A percentile compares a stretch with the other conserved stretches of the same genome.
Evolutionary conservation across 2,888 invertebrate genomes (phyloP).

Genomic region (Cactoblastis cactorum): DNA sequence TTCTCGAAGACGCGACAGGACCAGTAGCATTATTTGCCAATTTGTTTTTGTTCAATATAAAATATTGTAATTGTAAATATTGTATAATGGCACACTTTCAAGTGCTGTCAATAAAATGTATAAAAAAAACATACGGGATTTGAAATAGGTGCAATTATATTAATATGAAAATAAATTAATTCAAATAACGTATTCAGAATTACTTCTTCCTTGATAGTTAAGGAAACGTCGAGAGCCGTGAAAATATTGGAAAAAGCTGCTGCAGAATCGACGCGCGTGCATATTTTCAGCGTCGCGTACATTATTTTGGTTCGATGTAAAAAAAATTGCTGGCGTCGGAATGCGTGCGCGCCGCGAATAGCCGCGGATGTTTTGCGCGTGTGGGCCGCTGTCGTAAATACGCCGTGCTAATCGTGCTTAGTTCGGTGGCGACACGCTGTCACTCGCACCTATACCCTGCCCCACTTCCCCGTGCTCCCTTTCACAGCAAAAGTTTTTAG

Average conservation of each 20-base stretch:
- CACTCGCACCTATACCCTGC: slow-evolving; percentile 6
- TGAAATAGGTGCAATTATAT: too few relatives aligned
- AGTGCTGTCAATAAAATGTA: too few relatives aligned
- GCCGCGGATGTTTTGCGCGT: slow-evolving; percentile 61
- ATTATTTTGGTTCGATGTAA: slow-evolving; percentile 65
- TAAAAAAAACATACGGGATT: too few relatives aligned
- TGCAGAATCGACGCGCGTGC: slow-evolving; percentile 40
- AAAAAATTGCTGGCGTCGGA: slow-evolving; percentile 62
- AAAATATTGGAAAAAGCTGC: slow-evolving; percentile 31
- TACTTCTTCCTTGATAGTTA: slow-evolving; percentile 35
- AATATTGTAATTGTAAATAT: not conserved
- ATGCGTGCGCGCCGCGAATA: slow-evolving; percentile 65
- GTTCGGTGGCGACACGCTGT: slow-evolving; percentile 15
- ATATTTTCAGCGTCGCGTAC: slow-evolving; percentile 58
- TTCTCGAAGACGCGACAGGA: slow-evolving; percentile 3
- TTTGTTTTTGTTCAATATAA: not conserved
- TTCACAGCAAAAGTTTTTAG: too few relatives aligned
- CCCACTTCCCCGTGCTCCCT: not conserved
- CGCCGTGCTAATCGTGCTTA: slow-evolving; percentile 21
- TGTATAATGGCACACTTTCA: too few relatives aligned
- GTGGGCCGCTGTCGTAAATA: slow-evolving; percentile 38
- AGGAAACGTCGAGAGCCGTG: slow-evolving; percentile 30
- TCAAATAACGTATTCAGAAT: slow-evolving; percentile 22
- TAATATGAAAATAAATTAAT: too few relatives aligned
- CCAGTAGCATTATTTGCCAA: not conserved